phyloP scores from a whole-genome alignment of 2,888 invertebrate genomes.

The Cephus rjabovi region DNA sequence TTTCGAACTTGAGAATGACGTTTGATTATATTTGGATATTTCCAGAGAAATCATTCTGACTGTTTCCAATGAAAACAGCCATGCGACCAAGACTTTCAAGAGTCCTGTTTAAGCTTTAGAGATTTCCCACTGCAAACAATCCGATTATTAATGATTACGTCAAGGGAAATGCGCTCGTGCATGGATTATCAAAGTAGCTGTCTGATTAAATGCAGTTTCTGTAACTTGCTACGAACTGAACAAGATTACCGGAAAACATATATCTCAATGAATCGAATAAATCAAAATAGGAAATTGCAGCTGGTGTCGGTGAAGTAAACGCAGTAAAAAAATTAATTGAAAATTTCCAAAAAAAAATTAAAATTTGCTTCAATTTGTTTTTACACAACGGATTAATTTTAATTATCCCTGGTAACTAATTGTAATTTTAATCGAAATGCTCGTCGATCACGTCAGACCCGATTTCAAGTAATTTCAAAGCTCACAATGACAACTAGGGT shows the following conservation, averaged over 20 bases:
- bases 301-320: background rate
- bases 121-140: slow-evolving; percentile 32
- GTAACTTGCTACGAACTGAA: background rate
- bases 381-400: background rate
- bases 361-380: background rate
- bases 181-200: background rate
- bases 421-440: background rate
- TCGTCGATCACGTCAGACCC: no score
- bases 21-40: background rate
- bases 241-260: background rate
- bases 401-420: background rate
- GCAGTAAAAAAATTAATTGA: background rate
- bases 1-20: background rate
- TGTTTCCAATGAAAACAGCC: slow-evolving; percentile 58
- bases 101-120: slow-evolving; percentile 44
- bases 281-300: background rate
- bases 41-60: background rate
- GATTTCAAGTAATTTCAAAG: background rate
- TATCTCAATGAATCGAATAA: background rate
- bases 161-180: background rate
- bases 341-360: background rate
- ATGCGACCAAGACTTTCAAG: slow-evolving; percentile 50
- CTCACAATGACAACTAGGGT: background rate
- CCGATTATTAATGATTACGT: slow-evolving; percentile 34
- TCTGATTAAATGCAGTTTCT: background rate